Evolutionary conservation across 2,113 vertebrate genomes (phyloP).

Genomic region (Sphyrna mokarran): DNA sequence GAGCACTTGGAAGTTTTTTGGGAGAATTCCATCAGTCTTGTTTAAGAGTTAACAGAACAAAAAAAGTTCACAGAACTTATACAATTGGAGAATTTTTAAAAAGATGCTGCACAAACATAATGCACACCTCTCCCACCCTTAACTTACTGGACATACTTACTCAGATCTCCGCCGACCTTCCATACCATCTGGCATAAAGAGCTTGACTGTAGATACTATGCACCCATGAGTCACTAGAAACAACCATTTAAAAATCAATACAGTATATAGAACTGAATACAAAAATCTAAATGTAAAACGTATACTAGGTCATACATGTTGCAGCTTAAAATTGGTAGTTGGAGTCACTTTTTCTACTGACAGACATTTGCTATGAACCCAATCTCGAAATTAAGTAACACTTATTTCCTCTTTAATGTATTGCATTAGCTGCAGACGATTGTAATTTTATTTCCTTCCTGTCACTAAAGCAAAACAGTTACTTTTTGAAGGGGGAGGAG

Average conservation of each 20-base stretch:
- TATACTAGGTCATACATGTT: background rate
- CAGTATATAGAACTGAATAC: background rate
- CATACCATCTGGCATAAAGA: slow-evolving; percentile 98
- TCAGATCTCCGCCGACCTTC: slow-evolving; percentile 90
- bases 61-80: background rate
- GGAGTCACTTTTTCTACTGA: background rate
- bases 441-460: slow-evolving; percentile 13
- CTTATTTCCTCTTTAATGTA: slow-evolving; percentile 7
- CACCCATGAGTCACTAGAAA: slow-evolving; percentile 94
- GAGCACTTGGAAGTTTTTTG: no score
- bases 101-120: background rate
- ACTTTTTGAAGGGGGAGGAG: background rate
- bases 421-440: slow-evolving; percentile 26
- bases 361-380: background rate
- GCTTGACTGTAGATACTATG: slow-evolving; percentile 97
- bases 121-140: background rate
- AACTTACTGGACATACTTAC: slow-evolving; percentile 63
- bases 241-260: slow-evolving; percentile 47
- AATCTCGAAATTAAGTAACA: slow-evolving; percentile 23
- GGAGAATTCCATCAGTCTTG: background rate
- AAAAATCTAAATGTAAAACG: background rate
- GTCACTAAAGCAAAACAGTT: background rate
- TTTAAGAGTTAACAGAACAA: background rate
- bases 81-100: background rate
- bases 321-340: slow-evolving; percentile 16